Conservation (phyloP, 1,140 invertebrate species). For the Drosophila sproati region DNA sequence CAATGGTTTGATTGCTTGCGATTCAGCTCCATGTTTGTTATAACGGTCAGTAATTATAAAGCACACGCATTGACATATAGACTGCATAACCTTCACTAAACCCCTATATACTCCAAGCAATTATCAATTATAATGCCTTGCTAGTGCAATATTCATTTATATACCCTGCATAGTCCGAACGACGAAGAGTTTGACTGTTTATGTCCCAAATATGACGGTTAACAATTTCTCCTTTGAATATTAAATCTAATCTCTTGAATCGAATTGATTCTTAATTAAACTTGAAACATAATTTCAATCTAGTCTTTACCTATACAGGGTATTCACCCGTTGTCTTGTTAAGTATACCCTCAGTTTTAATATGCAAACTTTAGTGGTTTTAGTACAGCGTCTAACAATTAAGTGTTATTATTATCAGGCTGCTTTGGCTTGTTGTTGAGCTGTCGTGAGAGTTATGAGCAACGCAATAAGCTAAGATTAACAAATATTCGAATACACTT, state of each 20-base stretch:
- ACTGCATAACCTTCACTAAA: slow-evolving; percentile 9
- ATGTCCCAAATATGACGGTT: no score
- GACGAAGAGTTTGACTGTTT: no score
- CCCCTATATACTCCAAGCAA: neutral
- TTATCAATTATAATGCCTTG: slow-evolving; percentile 10
- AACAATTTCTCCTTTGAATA: no score
- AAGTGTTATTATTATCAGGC: slow-evolving; percentile 15
- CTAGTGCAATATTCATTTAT: neutral
- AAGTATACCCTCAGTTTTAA: neutral
- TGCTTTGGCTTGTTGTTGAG: slow-evolving; percentile 28
- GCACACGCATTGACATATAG: neutral
- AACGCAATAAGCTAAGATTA: neutral
- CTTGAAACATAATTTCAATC: no score
- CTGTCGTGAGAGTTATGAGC: slow-evolving; percentile 23
- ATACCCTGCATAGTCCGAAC: neutral
- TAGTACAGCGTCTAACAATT: slow-evolving; percentile 21
- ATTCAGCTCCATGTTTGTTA: neutral
- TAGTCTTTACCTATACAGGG: neutral
- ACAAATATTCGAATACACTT: slow-evolving; percentile 3
- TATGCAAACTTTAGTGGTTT: slow-evolving; percentile 6
- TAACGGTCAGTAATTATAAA: neutral
- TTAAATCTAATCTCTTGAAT: no score
- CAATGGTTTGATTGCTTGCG: neutral
- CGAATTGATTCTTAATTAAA: no score
- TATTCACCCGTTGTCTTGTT: neutral